Evolutionary conservation across 2,113 vertebrate species (phyloP), one percentile per base, ranked within the genome.

Genomic region (Clarias macrocephalus): DNA sequence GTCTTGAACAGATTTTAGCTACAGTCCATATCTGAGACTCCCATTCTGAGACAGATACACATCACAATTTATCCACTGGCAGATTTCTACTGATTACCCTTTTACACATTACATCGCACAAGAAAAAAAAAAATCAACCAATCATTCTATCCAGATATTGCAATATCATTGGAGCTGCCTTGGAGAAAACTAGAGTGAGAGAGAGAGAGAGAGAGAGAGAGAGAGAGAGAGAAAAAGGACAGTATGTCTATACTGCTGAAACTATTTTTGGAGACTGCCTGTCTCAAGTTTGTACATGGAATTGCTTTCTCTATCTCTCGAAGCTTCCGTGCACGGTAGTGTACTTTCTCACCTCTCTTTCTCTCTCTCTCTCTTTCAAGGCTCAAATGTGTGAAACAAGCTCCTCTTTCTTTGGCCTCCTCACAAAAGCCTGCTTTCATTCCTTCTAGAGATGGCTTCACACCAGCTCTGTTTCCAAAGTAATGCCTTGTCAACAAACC

Each of bases 401-500:
- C 91, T 85, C 90, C 89, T 92, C 92, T 94, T 95, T 95, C 92
- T 93, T 92, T 89, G 88, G 33, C 88, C 91, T 48, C 33, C 75
- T 90, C 86, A 94, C 94, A 95, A 94, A 94, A 93, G 91, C 87
- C 73, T 80, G 73, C 94, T 94, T 94, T 94, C 94, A 94, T 90
- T 54, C 85, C 73, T 48, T 19, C 28, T 72, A 82, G 86, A 89
- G 86, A 88, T 85, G 82, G 90, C 84, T 82, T 88, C 88, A 89
- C 90, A 89, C 91, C 90, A 80, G 88, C 85, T 63, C 91, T 88
- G 89, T 94, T 92, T 92, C 91, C 91, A 88, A 68, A 93, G 92
- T 82, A 88, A 93, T 92, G 91, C 92, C 93, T 79, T 66, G 90
- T 91, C 90, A 93, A 93, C 92, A 94, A 91, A 90, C 85, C 68